A percentile compares a stretch with the other conserved stretches of the same genome.
Conservation (phyloP, 2,888 invertebrate genomes). For the Phania funesta region DNA sequence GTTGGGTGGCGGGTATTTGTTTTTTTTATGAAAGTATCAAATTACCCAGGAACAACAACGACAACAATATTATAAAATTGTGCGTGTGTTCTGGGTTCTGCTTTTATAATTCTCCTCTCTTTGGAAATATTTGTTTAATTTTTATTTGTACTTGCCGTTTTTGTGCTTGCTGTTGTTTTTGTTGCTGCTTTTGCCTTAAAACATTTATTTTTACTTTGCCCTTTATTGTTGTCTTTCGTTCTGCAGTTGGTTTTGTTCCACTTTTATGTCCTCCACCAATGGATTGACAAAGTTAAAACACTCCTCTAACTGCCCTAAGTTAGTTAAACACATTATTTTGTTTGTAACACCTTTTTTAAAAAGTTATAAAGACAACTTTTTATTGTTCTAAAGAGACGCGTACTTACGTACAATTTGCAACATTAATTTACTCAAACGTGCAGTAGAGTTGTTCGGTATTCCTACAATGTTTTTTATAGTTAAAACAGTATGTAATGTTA, state of each 20-base stretch:
- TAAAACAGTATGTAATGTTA: no score
- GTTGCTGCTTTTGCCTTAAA: slow-evolving; percentile 62
- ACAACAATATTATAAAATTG: slow-evolving; percentile 68
- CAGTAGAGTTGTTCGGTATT: not conserved
- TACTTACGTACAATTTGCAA: not conserved
- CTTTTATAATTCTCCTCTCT: slow-evolving; percentile 51
- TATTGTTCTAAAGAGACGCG: not conserved
- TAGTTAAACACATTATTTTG: slow-evolving; percentile 9
- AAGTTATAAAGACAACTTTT: not conserved
- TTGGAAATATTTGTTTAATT: slow-evolving; percentile 66
- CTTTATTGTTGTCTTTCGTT: slow-evolving; percentile 22
- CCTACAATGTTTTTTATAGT: no score
- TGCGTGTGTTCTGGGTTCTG: slow-evolving; percentile 75
- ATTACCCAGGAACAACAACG: slow-evolving; percentile 69
- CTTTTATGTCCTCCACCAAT: not conserved
- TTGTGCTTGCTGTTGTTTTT: slow-evolving; percentile 27
- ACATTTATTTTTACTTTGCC: slow-evolving; percentile 68
- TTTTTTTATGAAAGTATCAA: slow-evolving; percentile 77
- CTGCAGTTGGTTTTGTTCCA: not conserved
- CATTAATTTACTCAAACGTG: not conserved
- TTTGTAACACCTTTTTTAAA: slow-evolving; percentile 21
- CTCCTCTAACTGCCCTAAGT: slow-evolving; percentile 5
- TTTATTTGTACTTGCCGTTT: slow-evolving; percentile 57
- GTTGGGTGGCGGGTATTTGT: slow-evolving; percentile 79
- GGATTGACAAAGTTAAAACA: slow-evolving; percentile 16